Evolutionary conservation across 2,888 invertebrate genomes (phyloP), one percentile per base, ranked within the genome.

Genomic region (Hirtodrosophila histrioides): DNA sequence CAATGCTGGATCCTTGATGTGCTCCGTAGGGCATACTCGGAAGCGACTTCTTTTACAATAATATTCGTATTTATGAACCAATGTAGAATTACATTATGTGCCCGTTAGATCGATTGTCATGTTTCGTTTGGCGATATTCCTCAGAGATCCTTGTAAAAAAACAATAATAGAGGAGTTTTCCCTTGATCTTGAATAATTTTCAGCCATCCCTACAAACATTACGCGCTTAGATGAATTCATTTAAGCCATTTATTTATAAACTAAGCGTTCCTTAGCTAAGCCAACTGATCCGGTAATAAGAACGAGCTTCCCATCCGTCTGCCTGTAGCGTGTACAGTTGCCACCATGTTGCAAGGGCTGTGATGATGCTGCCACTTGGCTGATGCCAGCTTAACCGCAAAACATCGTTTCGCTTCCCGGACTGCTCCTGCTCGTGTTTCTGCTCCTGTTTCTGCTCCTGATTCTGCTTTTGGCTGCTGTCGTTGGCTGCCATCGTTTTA

Each of bases 401-500:
- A 44, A 27, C 49, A 71, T 37, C 29, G 41, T 40, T 36, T 10
- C 35, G 37, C 33, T 24, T 11, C 48, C 7, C 3, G 33, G 11
- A 31, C 10, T 11, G n/a, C 9, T 27, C n/a, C 17, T 23, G n/a
- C 7, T 8, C 10, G 7, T 27, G 17, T 31, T 40, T 7, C 17
- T 10, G 12, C 9, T 29, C n/a, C 40, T 46, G 57, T 11, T 39
- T 48, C 48, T 12, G 44, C 17, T 36, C 36, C 40, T 48, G 37
- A 39, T 36, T 5, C 48, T 36, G 46, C 11, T 50, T 31, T 31
- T 31, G 9, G 41, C 35, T 56, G 49, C 54, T 55, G 41, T 65
- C 39, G 45, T 49, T 49, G 78, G 61, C 60, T 69, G 84, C 63
- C 77, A 62, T 61, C 77, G 65, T 68, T 80, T 75, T 71, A 82